A percentile compares a stretch with the other conserved stretches of the same genome.
Conservation (phyloP, 2,888 invertebrate species). For the Brachyptera putata region DNA sequence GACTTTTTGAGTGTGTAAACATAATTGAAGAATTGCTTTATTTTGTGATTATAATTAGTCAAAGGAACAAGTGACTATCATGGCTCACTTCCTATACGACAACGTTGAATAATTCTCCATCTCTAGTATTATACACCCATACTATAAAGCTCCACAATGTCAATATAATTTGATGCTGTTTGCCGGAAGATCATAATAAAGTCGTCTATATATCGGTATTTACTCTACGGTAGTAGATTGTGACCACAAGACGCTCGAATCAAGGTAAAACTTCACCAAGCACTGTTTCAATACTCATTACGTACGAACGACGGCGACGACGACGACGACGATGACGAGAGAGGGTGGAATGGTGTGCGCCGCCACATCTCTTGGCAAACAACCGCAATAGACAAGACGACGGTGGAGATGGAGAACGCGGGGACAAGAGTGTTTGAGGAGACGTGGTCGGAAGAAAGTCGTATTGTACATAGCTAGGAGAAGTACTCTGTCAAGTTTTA, state of each 20-base stretch:
- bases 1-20: too few species aligned
- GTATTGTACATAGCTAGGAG: too few species aligned
- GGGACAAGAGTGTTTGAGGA: conserved; percentile 8
- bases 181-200: not conserved
- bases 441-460: not conserved
- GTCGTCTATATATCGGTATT: not conserved
- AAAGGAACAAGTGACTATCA: too few species aligned
- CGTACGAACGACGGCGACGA: too few species aligned
- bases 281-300: conserved; percentile 29
- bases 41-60: too few species aligned
- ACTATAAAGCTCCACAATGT: too few species aligned
- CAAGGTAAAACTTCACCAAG: conserved; percentile 18
- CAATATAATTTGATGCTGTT: not conserved
- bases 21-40: too few species aligned
- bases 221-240: not conserved
- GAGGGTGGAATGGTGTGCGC: not conserved
- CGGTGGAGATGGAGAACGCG: not conserved
- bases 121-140: too few species aligned
- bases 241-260: conserved; percentile 16
- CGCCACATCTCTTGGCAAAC: conserved; percentile 21
- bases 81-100: too few species aligned
- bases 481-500: too few species aligned
- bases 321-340: conserved; percentile 9
- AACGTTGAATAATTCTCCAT: too few species aligned
- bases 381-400: conserved; percentile 13